A percentile compares a stretch with the other conserved stretches of the same genome.
phyloP scores from a whole-genome alignment of 1,140 invertebrate species.

The Caenorhabditis tropicalis region DNA sequence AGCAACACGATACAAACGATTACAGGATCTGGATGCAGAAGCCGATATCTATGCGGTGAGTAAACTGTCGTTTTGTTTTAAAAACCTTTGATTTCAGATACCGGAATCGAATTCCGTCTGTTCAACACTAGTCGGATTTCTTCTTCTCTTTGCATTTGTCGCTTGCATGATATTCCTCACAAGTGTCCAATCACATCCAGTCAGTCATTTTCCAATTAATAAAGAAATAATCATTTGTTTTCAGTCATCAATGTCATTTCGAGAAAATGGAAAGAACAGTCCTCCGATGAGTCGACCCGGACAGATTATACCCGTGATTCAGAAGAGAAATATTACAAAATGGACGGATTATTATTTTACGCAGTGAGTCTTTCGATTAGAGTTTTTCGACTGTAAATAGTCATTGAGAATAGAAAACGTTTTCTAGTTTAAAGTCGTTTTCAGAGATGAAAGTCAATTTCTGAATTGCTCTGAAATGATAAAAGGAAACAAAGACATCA shows the following conservation, averaged over 20 bases:
- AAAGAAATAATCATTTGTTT: background rate
- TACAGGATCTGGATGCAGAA: background rate
- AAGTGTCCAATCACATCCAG: slow-evolving; percentile 18
- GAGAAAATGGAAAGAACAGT: background rate
- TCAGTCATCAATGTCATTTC: background rate
- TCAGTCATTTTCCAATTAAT: background rate
- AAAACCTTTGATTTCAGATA: background rate
- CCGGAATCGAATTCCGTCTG: background rate
- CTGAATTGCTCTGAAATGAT: slow-evolving; percentile 37
- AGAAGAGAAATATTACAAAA: background rate
- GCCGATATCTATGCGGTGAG: background rate
- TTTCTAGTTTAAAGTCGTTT: background rate
- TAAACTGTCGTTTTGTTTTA: background rate
- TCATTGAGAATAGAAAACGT: too few species aligned
- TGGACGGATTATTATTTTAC: slow-evolving; percentile 31
- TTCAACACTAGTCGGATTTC: background rate
- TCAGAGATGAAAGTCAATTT: slow-evolving; percentile 17
- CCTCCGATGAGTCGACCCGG: background rate
- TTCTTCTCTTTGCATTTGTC: background rate
- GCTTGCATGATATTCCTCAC: slow-evolving; percentile 16
- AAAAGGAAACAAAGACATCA: background rate
- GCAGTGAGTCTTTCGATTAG: background rate
- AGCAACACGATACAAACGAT: background rate
- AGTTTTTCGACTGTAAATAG: background rate
- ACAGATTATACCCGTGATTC: too few species aligned